Base-by-base conservation (phyloP, 2,113 vertebrate genomes). In the Neofelis nebulosa region DNA sequence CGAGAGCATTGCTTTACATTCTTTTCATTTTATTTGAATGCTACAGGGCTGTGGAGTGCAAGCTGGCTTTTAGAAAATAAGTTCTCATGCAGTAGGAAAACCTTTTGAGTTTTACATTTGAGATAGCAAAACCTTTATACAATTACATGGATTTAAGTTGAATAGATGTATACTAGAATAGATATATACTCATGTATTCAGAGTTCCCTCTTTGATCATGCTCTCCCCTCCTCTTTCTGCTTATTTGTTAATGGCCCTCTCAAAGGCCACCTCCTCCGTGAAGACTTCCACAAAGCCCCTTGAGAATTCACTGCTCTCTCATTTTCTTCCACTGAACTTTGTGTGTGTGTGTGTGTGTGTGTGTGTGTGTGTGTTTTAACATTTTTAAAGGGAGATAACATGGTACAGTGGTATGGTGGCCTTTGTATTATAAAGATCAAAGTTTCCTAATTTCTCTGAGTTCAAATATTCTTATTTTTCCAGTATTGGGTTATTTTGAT, bases 361-460 rank as follows among this genome's bases (percentile, higher is more conserved):
- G 38, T 81, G 38, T 81, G 50, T 27, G 10, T 68, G 41, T 89
- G 82, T 85, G 63, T 84, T 52, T 89, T 57, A 82, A n/a, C 61
- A 82, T 71, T 57, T 89, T 68, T 94, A 95, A 93, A 76, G 50
- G 29, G 27, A 55, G 63, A 25, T 71, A 50, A 23, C 29, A 41
- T 74, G 21, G 25, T 80, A 65, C 0, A 78, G 48, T 31, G n/a
- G 25, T 55, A 29, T 66, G 14, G 19, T 29, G 3, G 29, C 29
- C 31, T 95, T 93, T 45, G 21, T 21, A 94, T 91, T 80, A 90
- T 36, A 94, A 94, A 95, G 57, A 85, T 57, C 31, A 61, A 94
- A 69, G 5, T 81, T 87, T 88, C 69, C 80, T 66, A 85, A 78
- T 88, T 93, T 91, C 66, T 38, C 55, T 69, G 19, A 93, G 21